Conservation (phyloP, 2,113 vertebrate species). For the Pleuronectes platessa region DNA sequence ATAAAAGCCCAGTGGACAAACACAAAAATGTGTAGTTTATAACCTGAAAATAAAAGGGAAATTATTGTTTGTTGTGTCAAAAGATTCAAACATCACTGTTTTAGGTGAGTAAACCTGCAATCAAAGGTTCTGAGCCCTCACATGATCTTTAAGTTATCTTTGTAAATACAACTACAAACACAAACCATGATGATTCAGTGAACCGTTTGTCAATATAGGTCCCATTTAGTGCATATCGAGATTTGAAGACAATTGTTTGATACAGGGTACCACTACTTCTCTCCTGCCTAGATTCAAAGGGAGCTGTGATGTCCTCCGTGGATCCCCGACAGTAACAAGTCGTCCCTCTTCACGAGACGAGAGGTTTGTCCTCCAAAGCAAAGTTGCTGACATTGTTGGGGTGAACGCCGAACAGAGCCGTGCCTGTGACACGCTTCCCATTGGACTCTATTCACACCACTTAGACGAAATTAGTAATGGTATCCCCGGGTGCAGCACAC, state of each 20-base stretch:
- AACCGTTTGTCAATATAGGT: too few species aligned
- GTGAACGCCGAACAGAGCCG: slow-evolving; percentile 41
- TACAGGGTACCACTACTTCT: not conserved
- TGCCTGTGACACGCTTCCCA: slow-evolving; percentile 57
- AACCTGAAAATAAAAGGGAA: too few species aligned
- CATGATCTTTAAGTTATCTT: too few species aligned
- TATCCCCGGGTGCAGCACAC: slow-evolving; percentile 63
- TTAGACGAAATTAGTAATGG: slow-evolving; percentile 80
- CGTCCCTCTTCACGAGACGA: slow-evolving; percentile 15
- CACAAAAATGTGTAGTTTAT: too few species aligned
- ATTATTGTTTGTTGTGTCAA: too few species aligned
- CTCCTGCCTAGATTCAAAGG: slow-evolving; percentile 1
- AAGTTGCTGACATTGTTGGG: slow-evolving; percentile 71
- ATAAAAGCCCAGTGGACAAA: too few species aligned
- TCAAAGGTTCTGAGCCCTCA: not conserved
- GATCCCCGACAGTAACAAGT: slow-evolving; percentile 37
- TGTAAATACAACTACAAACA: too few species aligned
- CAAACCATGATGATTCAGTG: too few species aligned
- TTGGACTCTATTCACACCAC: slow-evolving; percentile 66
- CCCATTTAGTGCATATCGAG: not conserved
- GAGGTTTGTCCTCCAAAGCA: slow-evolving; percentile 72
- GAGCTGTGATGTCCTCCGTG: not conserved
- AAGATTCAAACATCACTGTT: too few species aligned
- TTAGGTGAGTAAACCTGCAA: too few species aligned
- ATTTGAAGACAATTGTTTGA: not conserved